Conservation (phyloP, 2,797 vertebrate species). For the Pteronotus mesoamericanus region DNA sequence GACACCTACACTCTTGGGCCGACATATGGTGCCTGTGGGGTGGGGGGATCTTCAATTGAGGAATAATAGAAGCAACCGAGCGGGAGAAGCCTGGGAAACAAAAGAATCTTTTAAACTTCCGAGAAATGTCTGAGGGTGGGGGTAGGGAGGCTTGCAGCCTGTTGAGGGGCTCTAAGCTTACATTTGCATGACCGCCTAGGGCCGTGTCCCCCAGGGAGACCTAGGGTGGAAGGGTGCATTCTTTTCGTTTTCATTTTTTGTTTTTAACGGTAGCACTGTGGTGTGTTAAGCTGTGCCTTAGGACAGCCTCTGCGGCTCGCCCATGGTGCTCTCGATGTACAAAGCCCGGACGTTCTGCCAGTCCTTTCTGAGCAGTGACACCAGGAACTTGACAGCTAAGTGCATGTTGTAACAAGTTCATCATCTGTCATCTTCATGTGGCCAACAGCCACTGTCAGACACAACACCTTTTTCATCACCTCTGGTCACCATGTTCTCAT, state of each 20-base stretch:
- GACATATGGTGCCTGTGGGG: conserved; percentile 79
- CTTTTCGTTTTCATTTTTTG: not conserved
- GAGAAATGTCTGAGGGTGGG: not conserved
- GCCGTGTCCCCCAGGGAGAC: not conserved
- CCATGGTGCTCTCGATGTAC: not conserved
- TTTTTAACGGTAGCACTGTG: not conserved
- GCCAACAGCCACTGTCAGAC: not conserved
- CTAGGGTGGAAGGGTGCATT: not conserved
- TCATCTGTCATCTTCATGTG: not conserved
- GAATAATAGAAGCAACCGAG: conserved; percentile 76
- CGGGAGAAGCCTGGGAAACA: conserved; percentile 76
- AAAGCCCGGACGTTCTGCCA: not conserved
- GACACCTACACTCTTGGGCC: conserved; percentile 41
- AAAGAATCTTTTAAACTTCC: conserved; percentile 74
- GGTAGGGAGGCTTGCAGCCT: not conserved
- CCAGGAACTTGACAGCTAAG: not conserved
- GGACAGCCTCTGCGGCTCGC: not conserved
- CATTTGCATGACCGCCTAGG: not conserved
- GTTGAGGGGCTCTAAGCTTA: conserved; percentile 46
- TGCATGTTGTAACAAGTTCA: not conserved
- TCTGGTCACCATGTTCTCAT: not conserved
- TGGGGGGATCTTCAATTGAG: conserved; percentile 69
- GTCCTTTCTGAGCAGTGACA: not conserved
- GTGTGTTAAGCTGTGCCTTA: not conserved
- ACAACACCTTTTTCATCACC: not conserved